Evolutionary conservation across 1,140 invertebrate species (phyloP).

Genomic region (Calephelis virginiensis): DNA sequence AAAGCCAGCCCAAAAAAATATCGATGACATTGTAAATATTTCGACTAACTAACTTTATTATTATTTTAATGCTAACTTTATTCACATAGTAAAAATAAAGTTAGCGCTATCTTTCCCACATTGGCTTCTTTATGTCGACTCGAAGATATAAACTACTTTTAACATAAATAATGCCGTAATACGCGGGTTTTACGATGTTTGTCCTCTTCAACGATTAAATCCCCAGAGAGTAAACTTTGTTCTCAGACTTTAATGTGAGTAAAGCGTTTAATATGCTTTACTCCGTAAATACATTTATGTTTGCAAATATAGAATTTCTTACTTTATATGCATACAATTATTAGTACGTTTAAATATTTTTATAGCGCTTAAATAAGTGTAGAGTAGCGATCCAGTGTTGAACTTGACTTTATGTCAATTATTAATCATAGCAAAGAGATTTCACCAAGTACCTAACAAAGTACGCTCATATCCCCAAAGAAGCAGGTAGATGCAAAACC

Average conservation of each 20-base stretch:
- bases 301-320: neutral
- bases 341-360: no score
- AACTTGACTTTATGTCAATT: no score
- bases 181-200: conserved; percentile 20
- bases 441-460: no score
- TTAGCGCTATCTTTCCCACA: conserved; percentile 3
- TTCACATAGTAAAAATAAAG: neutral
- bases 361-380: no score
- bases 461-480: no score
- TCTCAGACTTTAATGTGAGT: conserved; percentile 12
- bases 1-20: no score
- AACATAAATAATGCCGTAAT: conserved; percentile 16
- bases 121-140: conserved; percentile 4
- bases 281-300: conserved; percentile 12
- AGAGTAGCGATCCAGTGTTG: no score
- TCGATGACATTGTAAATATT: no score
- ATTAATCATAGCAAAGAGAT: no score
- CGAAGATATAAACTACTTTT: conserved; percentile 8
- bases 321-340: neutral
- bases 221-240: conserved; percentile 20
- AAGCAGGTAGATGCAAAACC: no score
- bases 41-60: no score
- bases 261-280: conserved; percentile 12
- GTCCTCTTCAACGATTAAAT: conserved; percentile 20
- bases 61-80: no score